A percentile compares a stretch with the other conserved stretches of the same genome.
phyloP scores from a whole-genome alignment of 2,888 invertebrate genomes.

The Muscina levida region DNA sequence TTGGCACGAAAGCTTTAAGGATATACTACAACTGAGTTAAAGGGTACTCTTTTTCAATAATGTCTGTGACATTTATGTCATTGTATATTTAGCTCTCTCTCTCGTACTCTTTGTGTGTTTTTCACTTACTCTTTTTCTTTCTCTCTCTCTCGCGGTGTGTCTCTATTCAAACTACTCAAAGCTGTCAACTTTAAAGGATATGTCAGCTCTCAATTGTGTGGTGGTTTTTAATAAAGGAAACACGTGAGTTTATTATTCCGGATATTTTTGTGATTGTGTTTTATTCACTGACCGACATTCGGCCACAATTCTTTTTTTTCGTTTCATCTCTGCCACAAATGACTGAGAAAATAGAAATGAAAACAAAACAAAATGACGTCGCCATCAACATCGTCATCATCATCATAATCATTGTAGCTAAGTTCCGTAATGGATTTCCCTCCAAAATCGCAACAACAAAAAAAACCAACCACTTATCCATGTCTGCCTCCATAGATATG shows the following conservation, averaged over 20 bases:
- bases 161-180: background rate
- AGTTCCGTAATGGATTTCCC: conserved; percentile 38
- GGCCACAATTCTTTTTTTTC: conserved; percentile 28
- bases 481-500: too few relatives aligned
- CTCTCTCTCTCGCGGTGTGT: conserved; percentile 4
- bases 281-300: conserved; percentile 34
- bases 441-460: conserved; percentile 44
- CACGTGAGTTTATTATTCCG: conserved; percentile 49
- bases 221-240: conserved; percentile 32
- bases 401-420: too few relatives aligned
- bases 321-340: background rate
- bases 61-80: too few relatives aligned
- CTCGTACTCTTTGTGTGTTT: background rate
- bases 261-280: conserved; percentile 3
- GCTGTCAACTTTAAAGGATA: background rate
- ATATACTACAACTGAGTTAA: too few relatives aligned
- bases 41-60: too few relatives aligned
- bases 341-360: conserved; percentile 36
- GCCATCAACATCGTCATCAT: background rate
- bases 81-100: background rate
- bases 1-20: too few relatives aligned
- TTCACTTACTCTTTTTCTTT: background rate
- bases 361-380: conserved; percentile 10
- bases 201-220: background rate
- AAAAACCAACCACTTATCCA: too few relatives aligned